Base-by-base conservation (phyloP, 2,113 vertebrate genomes). In the Corvus cornix region DNA sequence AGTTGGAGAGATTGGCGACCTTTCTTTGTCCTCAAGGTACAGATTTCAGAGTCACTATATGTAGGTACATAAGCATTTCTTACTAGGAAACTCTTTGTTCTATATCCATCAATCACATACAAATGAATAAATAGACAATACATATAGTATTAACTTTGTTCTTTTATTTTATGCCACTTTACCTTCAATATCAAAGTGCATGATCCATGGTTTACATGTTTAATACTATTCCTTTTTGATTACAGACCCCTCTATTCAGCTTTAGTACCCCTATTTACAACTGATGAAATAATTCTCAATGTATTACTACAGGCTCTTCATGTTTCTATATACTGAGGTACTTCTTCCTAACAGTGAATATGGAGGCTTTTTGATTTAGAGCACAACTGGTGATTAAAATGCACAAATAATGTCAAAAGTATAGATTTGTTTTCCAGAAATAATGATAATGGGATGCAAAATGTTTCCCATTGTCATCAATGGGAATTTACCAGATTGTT, bases 11-110 rank as follows among this genome's bases (percentile, higher is more conserved):
- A 98, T 89, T 97, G 95, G 97, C 20, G 98, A 98, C 98, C 98
- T 98, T 98, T 98, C 96, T 98, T 97, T 98, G 98, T 98, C 98
- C 98, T 98, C 98, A 97, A 96, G 93, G 97, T 97, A 96, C 95
- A 97, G 76, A 98, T 97, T 97, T 97, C 96, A 96, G 97, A 96
- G 93, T 95, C 95, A 84, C 95, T 94, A 90, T 60, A 74, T 95
- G 91, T 73, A 91, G 95, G 80, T 91, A 97, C 95, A 96, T 75
- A 95, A 94, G 88, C 93, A 82, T 92, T 97, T 97, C 97, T 97
- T 93, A 91, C 87, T 58, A 85, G 72, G 82, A 95, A 96, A 95
- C 37, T 93, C 85, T 96, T 81, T 86, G 55, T 87, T 97, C 92
- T 82, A 35, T 66, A 48, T 89, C 92, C 91, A 22, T 94, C 89